Percentiles rank a stretch among this genome's conserved stretches.
These are phyloP conservation scores for Paramormyrops kingsleyae DNA, from an alignment of 2,113 vertebrate species.

Conservation along the genomic window DNA sequence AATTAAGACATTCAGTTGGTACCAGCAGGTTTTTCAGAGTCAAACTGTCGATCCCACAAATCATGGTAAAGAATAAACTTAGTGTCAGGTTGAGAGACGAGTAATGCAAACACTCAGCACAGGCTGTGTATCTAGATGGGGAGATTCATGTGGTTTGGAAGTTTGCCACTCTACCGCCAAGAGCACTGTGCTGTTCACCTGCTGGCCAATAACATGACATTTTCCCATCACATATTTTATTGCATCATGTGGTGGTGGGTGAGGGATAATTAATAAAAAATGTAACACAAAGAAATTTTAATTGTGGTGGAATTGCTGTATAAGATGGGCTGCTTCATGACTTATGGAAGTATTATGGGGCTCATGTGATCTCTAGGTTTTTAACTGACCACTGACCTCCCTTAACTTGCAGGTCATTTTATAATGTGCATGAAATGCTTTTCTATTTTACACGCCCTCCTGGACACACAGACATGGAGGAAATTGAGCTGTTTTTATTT, in stretches of 20 bases:
- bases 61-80: slow-evolving; percentile 56
- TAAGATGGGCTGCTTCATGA: background rate
- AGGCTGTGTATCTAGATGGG: background rate
- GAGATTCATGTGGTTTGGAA: background rate
- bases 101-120: background rate
- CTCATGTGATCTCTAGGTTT: background rate
- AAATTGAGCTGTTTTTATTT: background rate
- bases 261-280: background rate
- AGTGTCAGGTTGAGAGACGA: slow-evolving; percentile 48
- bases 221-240: background rate
- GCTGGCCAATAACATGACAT: slow-evolving; percentile 20
- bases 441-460: background rate
- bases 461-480: background rate
- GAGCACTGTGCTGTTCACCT: slow-evolving; percentile 54
- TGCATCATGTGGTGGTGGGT: background rate
- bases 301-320: background rate
- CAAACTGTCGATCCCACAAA: slow-evolving; percentile 46
- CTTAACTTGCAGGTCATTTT: background rate
- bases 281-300: background rate
- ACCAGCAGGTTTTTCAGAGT: slow-evolving; percentile 61
- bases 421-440: background rate
- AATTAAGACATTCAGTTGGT: slow-evolving; percentile 61
- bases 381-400: background rate
- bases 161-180: slow-evolving; percentile 47
- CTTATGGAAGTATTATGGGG: background rate